These are phyloP conservation scores for Drosophila kanekoi DNA, from an alignment of 2,888 invertebrate species.

Conservation along the genomic window DNA sequence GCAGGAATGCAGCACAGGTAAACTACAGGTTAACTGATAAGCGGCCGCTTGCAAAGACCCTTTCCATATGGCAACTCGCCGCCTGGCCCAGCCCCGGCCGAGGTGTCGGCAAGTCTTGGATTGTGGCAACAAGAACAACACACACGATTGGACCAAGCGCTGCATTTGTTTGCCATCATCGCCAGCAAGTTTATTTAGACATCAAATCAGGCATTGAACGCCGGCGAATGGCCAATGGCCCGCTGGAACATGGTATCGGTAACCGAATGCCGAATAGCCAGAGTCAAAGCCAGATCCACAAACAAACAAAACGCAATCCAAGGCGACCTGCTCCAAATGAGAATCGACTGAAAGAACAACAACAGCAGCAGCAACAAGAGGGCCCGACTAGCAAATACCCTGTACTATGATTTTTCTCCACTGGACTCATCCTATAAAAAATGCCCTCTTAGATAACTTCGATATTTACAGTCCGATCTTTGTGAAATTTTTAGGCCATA, in stretches of 20 bases:
- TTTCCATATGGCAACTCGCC: conserved; percentile 34
- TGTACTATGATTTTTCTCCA: too few relatives aligned
- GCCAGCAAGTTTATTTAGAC: conserved; percentile 52
- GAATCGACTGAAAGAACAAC: conserved; percentile 20
- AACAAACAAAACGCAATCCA: conserved; percentile 24
- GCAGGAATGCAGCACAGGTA: conserved; percentile 20
- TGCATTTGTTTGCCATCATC: conserved; percentile 36
- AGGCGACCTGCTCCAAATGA: conserved; percentile 48
- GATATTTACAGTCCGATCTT: too few relatives aligned
- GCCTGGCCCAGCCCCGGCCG: background rate
- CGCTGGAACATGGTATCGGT: conserved; percentile 22
- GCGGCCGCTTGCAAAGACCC: conserved; percentile 8
- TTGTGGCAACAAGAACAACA: conserved; percentile 26
- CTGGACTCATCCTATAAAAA: too few relatives aligned
- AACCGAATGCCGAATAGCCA: conserved; percentile 23
- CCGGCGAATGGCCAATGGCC: conserved; percentile 24
- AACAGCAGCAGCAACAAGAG: background rate
- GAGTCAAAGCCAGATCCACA: background rate
- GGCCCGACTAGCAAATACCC: background rate
- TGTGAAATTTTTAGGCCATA: too few relatives aligned
- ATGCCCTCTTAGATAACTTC: too few relatives aligned
- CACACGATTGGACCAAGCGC: conserved; percentile 33
- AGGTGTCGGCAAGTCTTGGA: conserved; percentile 28
- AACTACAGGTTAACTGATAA: conserved; percentile 47
- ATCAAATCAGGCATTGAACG: conserved; percentile 60